phyloP scores from a whole-genome alignment of 2,888 invertebrate genomes.

The Sesamia inferens region DNA sequence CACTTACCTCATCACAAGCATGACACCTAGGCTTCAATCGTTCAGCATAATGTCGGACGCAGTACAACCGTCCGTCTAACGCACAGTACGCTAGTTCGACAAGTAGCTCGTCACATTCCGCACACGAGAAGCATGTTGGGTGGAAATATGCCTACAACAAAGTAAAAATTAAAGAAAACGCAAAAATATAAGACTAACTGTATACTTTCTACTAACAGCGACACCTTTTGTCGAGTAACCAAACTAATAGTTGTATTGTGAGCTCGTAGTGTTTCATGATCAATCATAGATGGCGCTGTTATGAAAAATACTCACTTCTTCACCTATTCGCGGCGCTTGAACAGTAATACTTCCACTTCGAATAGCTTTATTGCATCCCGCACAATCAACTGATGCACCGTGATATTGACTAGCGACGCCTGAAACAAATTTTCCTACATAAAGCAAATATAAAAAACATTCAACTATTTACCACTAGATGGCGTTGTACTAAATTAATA shows the following conservation, averaged over 20 bases:
- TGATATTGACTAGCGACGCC: slow-evolving; percentile 91
- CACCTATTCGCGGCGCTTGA: slow-evolving; percentile 95
- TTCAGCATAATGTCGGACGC: slow-evolving; percentile 99
- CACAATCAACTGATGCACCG: slow-evolving; percentile 92
- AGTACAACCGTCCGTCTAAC: slow-evolving; percentile 96
- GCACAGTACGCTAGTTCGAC: slow-evolving; percentile 99
- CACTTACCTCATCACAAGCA: slow-evolving; percentile 98
- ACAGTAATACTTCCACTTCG: slow-evolving; percentile 95
- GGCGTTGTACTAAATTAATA: slow-evolving; percentile 56
- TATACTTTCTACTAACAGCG: slow-evolving; percentile 28
- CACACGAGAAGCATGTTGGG: slow-evolving; percentile 97
- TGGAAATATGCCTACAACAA: slow-evolving; percentile 93
- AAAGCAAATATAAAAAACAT: slow-evolving; percentile 46
- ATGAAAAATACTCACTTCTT: slow-evolving; percentile 83
- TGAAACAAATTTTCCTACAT: slow-evolving; percentile 70
- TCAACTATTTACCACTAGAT: slow-evolving; percentile 70
- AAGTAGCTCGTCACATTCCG: slow-evolving; percentile 96
- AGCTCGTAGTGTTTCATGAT: accelerated
- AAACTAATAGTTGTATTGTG: slow-evolving; percentile 13
- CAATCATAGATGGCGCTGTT: slow-evolving; percentile 42
- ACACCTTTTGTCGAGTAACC: slow-evolving; percentile 69
- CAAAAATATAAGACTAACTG: not conserved
- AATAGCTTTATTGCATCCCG: slow-evolving; percentile 94
- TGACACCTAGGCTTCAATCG: slow-evolving; percentile 98
- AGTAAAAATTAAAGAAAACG: slow-evolving; percentile 6